Conservation (phyloP, 2,113 vertebrate genomes). For the Motacilla alba region DNA sequence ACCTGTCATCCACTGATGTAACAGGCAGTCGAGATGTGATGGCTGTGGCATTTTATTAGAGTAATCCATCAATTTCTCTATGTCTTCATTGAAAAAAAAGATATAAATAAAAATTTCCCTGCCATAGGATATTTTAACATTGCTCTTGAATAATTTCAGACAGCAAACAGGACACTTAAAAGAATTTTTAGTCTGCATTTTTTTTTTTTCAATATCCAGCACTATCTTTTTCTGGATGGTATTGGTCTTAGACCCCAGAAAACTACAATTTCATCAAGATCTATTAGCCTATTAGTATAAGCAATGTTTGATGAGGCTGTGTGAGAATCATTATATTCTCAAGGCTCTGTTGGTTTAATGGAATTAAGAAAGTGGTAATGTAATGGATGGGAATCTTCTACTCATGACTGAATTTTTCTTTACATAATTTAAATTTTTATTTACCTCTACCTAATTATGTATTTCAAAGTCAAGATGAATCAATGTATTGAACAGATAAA, state of each 20-base stretch:
- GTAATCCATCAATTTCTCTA: not conserved
- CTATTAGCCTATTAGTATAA: not conserved
- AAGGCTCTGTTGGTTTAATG: not conserved
- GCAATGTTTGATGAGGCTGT: not conserved
- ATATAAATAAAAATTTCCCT: not conserved
- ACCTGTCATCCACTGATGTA: not conserved
- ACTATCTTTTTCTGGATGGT: not conserved
- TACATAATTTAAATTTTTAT: constrained; percentile 52
- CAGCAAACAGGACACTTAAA: not conserved
- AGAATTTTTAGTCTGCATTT: not conserved
- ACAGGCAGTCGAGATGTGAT: not conserved
- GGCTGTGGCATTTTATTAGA: not conserved
- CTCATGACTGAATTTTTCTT: not conserved
- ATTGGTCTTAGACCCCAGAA: not conserved
- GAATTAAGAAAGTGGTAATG: not conserved
- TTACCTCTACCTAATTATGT: constrained; percentile 1
- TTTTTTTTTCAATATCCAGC: not conserved
- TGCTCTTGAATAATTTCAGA: not conserved
- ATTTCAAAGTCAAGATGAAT: constrained; percentile 28
- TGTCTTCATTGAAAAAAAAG: not conserved
- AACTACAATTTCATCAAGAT: not conserved
- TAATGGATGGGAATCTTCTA: not conserved
- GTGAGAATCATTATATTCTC: constrained; percentile 3
- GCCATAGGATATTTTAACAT: not conserved
- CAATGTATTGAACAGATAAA: not conserved